phyloP scores from a whole-genome alignment of 2,797 vertebrate species.

The Pterois miles region DNA sequence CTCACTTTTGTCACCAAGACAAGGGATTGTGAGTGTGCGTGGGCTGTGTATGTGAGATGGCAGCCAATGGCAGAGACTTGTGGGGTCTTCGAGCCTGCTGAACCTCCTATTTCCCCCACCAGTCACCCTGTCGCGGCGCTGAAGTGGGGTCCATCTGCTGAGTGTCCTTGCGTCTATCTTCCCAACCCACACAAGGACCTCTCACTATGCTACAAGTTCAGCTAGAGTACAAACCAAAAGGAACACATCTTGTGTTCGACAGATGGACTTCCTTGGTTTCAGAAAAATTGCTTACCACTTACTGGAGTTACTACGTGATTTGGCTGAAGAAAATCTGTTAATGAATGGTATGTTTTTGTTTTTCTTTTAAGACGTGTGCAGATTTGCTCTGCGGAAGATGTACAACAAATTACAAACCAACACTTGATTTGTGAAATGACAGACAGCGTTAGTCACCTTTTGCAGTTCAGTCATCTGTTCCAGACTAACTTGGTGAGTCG shows the following conservation, averaged over 20 bases:
- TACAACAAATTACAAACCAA: background rate
- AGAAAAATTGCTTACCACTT: constrained; percentile 20
- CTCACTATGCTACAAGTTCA: constrained; percentile 69
- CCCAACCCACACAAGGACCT: constrained; percentile 59
- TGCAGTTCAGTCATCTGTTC: constrained; percentile 10
- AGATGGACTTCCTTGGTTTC: constrained; percentile 62
- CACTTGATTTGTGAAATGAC: constrained; percentile 1
- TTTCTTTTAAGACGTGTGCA: background rate
- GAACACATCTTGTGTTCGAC: constrained; percentile 55
- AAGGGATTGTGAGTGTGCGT: constrained; percentile 37
- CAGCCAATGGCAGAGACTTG: constrained; percentile 27
- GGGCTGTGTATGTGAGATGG: constrained; percentile 12
- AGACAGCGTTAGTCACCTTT: constrained; percentile 11
- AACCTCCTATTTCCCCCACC: constrained; percentile 48
- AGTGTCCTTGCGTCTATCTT: constrained; percentile 63
- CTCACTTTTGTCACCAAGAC: constrained; percentile 66
- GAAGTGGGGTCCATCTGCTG: constrained; percentile 74
- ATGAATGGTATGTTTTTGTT: background rate
- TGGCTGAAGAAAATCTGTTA: constrained; percentile 38
- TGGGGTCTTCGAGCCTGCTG: constrained; percentile 58
- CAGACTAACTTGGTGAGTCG: background rate
- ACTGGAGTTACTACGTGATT: constrained; percentile 35
- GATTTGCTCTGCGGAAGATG: background rate
- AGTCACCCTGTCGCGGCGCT: constrained; percentile 42
- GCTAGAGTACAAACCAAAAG: constrained; percentile 55